Evolutionary conservation across 2,797 vertebrate species (phyloP).

Genomic region (Adelosebastes latens): DNA sequence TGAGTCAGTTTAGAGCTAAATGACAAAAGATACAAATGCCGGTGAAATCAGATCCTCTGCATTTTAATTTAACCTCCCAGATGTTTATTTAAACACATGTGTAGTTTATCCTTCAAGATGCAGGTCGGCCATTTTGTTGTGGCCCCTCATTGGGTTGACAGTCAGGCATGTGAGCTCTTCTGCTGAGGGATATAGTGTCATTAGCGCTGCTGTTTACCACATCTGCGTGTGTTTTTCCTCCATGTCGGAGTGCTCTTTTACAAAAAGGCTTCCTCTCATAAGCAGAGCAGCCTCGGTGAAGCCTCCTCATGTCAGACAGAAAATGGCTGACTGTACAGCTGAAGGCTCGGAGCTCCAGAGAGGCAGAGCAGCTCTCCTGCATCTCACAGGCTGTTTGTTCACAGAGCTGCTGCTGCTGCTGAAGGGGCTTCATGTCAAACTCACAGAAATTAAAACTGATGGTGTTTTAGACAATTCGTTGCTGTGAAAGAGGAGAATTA

Average conservation of each 20-base stretch:
- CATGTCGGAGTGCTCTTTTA: neutral
- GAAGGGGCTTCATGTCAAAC: neutral
- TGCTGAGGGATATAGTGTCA: neutral
- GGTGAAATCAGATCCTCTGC: neutral
- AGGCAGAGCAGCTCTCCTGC: slow-evolving; percentile 25
- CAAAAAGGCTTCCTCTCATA: neutral
- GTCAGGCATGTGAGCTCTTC: neutral
- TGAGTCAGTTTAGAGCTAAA: neutral
- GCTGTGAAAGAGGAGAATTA: neutral
- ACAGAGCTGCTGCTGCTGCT: neutral
- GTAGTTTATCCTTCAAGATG: neutral
- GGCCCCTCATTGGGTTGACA: slow-evolving; percentile 4
- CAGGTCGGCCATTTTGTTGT: slow-evolving; percentile 55
- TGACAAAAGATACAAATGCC: neutral
- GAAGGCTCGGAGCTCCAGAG: slow-evolving; percentile 46
- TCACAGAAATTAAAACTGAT: neutral
- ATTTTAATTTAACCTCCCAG: neutral
- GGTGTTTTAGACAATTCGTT: neutral
- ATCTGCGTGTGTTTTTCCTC: neutral
- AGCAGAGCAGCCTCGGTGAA: slow-evolving; percentile 25
- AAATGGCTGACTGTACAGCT: slow-evolving; percentile 63
- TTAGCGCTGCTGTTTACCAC: neutral
- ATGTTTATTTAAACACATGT: neutral
- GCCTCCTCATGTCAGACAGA: slow-evolving; percentile 50
- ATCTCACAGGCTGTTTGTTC: neutral